Evolutionary conservation across 2,113 vertebrate species (phyloP).

Genomic region (Percopsis transmontana): DNA sequence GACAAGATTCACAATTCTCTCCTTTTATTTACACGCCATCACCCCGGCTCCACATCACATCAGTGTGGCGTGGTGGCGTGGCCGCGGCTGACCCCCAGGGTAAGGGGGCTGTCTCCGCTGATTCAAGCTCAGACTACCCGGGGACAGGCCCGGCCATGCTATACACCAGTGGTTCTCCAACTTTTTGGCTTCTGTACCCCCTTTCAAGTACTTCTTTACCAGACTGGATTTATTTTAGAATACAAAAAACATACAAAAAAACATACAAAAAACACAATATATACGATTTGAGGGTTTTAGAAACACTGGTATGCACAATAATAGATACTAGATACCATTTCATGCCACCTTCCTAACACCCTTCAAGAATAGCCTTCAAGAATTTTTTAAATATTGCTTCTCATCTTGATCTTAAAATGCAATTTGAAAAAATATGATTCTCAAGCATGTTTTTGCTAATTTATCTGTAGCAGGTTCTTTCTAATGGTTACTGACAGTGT

Average conservation of each 20-base stretch:
- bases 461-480: not conserved
- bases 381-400: not conserved
- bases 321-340: slow-evolving; percentile 48
- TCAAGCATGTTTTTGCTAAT: not conserved
- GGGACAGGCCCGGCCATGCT: slow-evolving; percentile 76
- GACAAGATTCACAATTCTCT: slow-evolving; percentile 89
- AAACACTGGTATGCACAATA: too few relatives aligned
- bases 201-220: too few relatives aligned
- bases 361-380: slow-evolving; percentile 18
- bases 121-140: slow-evolving; percentile 83
- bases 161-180: slow-evolving; percentile 51
- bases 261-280: too few relatives aligned
- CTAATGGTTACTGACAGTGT: not conserved
- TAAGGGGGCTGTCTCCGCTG: slow-evolving; percentile 85
- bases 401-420: too few relatives aligned
- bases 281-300: too few relatives aligned
- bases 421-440: not conserved
- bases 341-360: slow-evolving; percentile 75
- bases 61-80: slow-evolving; percentile 81
- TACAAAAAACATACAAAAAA: too few relatives aligned
- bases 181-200: too few relatives aligned
- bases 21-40: slow-evolving; percentile 96
- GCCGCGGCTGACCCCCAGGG: slow-evolving; percentile 86
- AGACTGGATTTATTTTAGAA: too few relatives aligned
- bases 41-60: slow-evolving; percentile 89